Conservation (phyloP, 2,113 vertebrate species). For the Sclerurus mexicanus region DNA sequence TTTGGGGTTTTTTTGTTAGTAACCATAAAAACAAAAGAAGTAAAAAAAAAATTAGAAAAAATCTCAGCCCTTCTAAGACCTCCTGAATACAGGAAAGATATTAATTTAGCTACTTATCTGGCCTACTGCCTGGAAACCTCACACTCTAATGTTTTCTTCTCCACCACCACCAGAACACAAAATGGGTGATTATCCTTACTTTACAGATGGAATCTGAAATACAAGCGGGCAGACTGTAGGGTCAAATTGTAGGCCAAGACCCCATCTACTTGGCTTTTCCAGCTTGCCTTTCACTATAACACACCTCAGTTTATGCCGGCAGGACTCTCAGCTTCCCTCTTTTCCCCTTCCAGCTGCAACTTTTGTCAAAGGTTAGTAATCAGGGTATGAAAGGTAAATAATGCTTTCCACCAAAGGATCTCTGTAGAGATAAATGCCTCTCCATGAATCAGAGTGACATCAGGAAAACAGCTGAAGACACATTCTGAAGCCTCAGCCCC, state of each 20-base stretch:
- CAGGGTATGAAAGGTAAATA: conserved; percentile 23
- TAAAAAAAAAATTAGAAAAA: not conserved
- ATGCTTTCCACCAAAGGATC: not conserved
- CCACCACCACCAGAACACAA: not conserved
- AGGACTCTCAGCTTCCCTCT: not conserved
- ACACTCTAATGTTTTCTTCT: not conserved
- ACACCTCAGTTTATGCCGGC: not conserved
- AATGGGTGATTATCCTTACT: not conserved
- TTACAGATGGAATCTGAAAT: not conserved
- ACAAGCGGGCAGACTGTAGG: not conserved
- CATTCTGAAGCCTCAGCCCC: conserved; percentile 13
- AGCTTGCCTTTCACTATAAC: not conserved
- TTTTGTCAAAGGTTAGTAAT: not conserved
- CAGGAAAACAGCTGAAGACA: conserved; percentile 47
- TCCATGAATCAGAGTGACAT: not conserved
- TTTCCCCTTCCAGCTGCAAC: not conserved
- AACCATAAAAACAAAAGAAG: not conserved
- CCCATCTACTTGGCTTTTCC: not conserved
- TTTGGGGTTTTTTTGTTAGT: not conserved
- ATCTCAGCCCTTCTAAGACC: not conserved
- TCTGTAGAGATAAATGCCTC: not conserved
- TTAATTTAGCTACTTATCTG: not conserved
- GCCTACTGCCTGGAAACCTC: not conserved
- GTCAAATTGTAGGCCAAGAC: not conserved
- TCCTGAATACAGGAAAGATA: not conserved